Percentiles rank a stretch among this genome's conserved stretches.
Conservation (phyloP, 1,140 invertebrate species). For the Diachasma alloeum region DNA sequence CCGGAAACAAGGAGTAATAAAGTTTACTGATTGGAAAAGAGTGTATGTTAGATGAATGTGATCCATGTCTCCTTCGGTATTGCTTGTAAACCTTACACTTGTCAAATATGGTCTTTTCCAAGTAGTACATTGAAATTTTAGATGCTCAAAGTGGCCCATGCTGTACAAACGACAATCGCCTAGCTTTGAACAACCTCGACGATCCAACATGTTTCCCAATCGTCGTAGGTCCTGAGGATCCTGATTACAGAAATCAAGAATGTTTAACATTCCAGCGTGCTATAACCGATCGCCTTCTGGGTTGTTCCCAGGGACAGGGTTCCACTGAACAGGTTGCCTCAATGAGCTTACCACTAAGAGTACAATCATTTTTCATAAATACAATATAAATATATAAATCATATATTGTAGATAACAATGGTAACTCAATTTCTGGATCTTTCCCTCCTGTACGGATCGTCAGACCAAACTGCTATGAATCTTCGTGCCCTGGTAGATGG, state of each 20-base stretch:
- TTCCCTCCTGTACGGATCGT: conserved; percentile 86
- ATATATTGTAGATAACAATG: conserved; percentile 71
- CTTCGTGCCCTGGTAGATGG: conserved; percentile 74
- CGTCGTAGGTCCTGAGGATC: conserved; percentile 82
- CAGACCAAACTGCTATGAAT: conserved; percentile 68
- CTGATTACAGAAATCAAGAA: conserved; percentile 73
- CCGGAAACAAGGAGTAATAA: no score
- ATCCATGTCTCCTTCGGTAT: no score
- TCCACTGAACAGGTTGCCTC: conserved; percentile 76
- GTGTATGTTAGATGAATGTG: no score
- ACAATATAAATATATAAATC: neutral
- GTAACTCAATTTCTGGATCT: conserved; percentile 87
- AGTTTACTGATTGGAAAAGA: no score
- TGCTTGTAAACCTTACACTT: no score
- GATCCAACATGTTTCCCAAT: conserved; percentile 84
- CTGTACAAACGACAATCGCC: conserved; percentile 68
- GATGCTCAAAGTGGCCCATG: neutral
- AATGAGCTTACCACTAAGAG: no score
- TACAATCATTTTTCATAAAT: neutral
- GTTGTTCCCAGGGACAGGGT: conserved; percentile 68
- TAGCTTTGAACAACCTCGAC: conserved; percentile 61
- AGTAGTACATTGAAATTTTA: neutral
- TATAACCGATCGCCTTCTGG: conserved; percentile 62
- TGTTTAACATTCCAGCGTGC: conserved; percentile 79
- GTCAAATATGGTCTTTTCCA: no score